Percentiles rank a stretch among this genome's conserved stretches.
phyloP scores from a whole-genome alignment of 2,113 vertebrate species.

The Trinectes maculatus region DNA sequence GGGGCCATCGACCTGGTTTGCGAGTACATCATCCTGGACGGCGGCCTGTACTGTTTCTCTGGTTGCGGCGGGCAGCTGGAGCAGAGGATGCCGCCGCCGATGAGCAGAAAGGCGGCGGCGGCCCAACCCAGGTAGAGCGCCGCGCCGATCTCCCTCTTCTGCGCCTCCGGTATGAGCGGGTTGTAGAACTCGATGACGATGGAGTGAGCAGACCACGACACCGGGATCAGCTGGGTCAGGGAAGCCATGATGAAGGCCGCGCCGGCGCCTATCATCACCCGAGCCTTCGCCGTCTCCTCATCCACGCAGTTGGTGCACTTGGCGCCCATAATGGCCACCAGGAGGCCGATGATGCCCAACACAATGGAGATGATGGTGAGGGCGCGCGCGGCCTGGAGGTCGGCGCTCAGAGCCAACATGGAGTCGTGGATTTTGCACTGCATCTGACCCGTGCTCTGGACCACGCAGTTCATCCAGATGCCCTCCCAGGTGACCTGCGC shows the following conservation, averaged over 20 bases:
- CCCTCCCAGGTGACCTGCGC: conserved; percentile 90
- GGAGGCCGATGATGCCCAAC: conserved; percentile 83
- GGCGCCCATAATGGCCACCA: conserved; percentile 88
- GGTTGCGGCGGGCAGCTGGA: conserved; percentile 86
- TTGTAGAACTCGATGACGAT: conserved; percentile 91
- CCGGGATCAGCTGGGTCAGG: conserved; percentile 87
- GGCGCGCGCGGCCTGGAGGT: conserved; percentile 92
- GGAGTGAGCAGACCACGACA: conserved; percentile 91
- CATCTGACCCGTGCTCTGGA: conserved; percentile 89
- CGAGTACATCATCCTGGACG: conserved; percentile 84
- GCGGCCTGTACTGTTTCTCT: conserved; percentile 82
- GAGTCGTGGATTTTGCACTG: conserved; percentile 90
- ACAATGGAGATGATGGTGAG: conserved; percentile 89
- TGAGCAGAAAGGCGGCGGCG: conserved; percentile 84
- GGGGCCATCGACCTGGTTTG: conserved; percentile 80
- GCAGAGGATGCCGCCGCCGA: conserved; percentile 89
- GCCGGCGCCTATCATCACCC: conserved; percentile 88
- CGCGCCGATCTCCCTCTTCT: conserved; percentile 90
- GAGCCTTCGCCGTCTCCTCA: conserved; percentile 87
- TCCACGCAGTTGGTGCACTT: conserved; percentile 94
- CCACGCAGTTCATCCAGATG: conserved; percentile 91
- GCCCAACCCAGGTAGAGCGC: conserved; percentile 94
- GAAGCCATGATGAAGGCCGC: conserved; percentile 85
- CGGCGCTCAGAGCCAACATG: conserved; percentile 86
- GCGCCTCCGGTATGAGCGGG: conserved; percentile 69